Base-by-base conservation (phyloP, 2,797 vertebrate genomes). In the Chrosomus eos region DNA sequence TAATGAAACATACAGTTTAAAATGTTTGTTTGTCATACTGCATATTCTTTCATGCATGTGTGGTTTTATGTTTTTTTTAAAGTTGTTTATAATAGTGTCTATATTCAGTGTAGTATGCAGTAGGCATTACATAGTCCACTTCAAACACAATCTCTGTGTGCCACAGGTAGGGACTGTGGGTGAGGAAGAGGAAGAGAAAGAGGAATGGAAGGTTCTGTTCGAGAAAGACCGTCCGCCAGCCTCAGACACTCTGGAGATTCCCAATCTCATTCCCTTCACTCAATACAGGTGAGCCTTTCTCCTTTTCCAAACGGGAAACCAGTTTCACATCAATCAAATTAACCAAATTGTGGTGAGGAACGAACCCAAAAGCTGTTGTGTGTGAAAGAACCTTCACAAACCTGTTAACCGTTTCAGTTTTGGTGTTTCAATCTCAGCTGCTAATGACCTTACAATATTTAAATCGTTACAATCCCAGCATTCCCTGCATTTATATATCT, bases 221-320 rank as follows among this genome's bases (percentile, higher is more conserved):
- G 96, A 97, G 91, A 95, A 95, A 77, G 96, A 97, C 85, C 97
- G 97, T 43, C 95, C 96, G 70, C 96, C 97, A 0, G 94, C 96
- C 3, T 94, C 96, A 86, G 96, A 97, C 90, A 92, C 86, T 8
- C 91, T 99, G 91, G 96, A 97, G 88, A 94, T 99, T 84, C 97
- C 97, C 0, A 92, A 97, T 92, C 96, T 99, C 86, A 95, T 91
- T 1, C 97, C 97, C 0, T 99, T 97, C 89, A 98, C 97, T 67
- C 94, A 96, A 88, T 99, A 99, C 95, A 97, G 97, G 97, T 99
- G 91, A 95, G 85, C 1, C 10, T 53, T 19, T 75, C n/a, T 31
- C 19, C 48, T 26, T 60, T 62, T 48, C 21, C 28, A 40, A 73
- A 48, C 0, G 11, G 19, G 36, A 55, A 75, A 55, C 31, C 48